Evolutionary conservation across 2,797 vertebrate genomes (phyloP).

Genomic region (Fratercula arctica): DNA sequence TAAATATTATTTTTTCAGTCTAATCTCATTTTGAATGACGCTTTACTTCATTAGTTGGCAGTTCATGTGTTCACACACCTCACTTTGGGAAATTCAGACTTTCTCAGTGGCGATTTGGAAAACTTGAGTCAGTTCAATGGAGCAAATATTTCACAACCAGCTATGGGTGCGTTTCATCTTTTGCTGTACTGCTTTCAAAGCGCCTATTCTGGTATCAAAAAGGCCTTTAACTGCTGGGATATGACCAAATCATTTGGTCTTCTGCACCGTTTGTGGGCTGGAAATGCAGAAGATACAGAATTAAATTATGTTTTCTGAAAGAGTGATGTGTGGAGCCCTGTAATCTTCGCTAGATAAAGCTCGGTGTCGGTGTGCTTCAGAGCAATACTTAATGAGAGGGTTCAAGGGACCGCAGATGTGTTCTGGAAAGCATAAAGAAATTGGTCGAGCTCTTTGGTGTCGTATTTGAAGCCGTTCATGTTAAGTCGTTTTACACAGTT

Average conservation of each 20-base stretch:
- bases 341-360: not conserved
- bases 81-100: not conserved
- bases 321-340: not conserved
- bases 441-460: not conserved
- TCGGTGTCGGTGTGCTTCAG: not conserved
- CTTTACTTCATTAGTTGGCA: not conserved
- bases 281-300: not conserved
- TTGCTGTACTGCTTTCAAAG: not conserved
- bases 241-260: not conserved
- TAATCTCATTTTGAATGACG: not conserved
- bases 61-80: not conserved
- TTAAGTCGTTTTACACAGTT: not conserved
- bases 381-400: not conserved
- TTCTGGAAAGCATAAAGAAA: not conserved
- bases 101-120: not conserved
- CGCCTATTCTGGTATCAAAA: not conserved
- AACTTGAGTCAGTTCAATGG: not conserved
- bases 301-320: not conserved
- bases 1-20: not conserved
- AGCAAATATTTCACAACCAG: not conserved
- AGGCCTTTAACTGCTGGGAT: not conserved
- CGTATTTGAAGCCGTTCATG: not conserved
- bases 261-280: not conserved
- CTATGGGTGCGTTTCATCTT: not conserved
- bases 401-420: constrained; percentile 16